These are phyloP conservation scores for Parasteatoda tepidariorum DNA, from an alignment of 1,140 invertebrate species.

Conservation along the genomic window DNA sequence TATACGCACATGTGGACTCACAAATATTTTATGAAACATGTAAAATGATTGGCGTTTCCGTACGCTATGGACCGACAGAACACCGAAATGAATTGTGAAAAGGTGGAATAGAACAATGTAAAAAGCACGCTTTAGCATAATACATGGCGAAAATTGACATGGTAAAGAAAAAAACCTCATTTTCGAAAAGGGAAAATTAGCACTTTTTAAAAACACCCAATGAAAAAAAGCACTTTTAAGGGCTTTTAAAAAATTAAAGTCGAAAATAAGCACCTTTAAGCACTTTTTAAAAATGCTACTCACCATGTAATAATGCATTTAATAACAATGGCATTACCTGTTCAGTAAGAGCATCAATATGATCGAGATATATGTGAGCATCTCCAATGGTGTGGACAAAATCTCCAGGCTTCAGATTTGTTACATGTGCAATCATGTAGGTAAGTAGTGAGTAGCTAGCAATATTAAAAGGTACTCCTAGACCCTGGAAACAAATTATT, in stretches of 20 bases:
- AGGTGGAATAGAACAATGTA: not conserved
- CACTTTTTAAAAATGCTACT: not conserved
- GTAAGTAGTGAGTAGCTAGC: conserved; percentile 96
- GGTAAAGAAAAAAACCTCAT: too few relatives aligned
- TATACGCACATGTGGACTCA: too few relatives aligned
- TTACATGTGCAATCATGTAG: conserved; percentile 96
- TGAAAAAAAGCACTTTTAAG: conserved; percentile 18
- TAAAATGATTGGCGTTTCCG: too few relatives aligned
- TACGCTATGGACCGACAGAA: too few relatives aligned
- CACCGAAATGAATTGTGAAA: not conserved
- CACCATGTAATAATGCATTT: not conserved
- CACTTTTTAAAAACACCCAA: not conserved
- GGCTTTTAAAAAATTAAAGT: not conserved
- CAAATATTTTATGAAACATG: too few relatives aligned
- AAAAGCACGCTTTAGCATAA: too few relatives aligned
- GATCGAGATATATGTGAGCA: conserved; percentile 95
- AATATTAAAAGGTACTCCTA: conserved; percentile 99
- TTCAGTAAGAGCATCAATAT: conserved; percentile 84
- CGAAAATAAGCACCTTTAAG: not conserved
- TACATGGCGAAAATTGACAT: too few relatives aligned
- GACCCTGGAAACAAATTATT: conserved; percentile 72
- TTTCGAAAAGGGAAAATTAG: too few relatives aligned
- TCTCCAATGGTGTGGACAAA: conserved; percentile 98
- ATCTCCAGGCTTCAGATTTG: conserved; percentile 89
- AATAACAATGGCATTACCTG: conserved; percentile 74